These are phyloP conservation scores for Hormaphis cornu DNA, from an alignment of 1,140 invertebrate genomes.

Conservation along the genomic window DNA sequence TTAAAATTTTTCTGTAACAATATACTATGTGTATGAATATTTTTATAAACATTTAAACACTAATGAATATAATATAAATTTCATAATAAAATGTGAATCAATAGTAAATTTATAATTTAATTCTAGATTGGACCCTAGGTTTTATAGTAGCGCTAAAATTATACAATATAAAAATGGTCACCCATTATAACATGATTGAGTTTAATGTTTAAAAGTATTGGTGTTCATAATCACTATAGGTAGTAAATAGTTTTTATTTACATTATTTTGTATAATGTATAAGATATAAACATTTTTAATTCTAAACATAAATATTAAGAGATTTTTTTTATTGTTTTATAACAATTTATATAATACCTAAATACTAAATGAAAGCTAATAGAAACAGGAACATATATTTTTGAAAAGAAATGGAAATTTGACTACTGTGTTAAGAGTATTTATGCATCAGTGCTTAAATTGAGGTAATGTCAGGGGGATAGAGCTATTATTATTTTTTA, in stretches of 20 bases:
- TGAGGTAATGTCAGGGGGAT: too few species aligned
- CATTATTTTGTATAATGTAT: not conserved
- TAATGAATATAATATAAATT: slow-evolving; percentile 3
- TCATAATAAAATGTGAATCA: not conserved
- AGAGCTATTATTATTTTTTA: too few species aligned
- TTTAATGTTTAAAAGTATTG: slow-evolving; percentile 1
- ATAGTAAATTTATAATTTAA: slow-evolving; percentile 1
- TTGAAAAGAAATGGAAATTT: too few species aligned
- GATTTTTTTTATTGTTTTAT: too few species aligned
- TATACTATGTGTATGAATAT: not conserved
- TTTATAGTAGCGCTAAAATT: not conserved
- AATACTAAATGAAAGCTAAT: not conserved
- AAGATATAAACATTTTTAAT: not conserved
- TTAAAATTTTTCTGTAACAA: not conserved
- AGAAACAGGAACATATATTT: not conserved
- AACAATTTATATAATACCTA: too few species aligned
- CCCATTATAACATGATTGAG: not conserved
- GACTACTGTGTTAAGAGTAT: too few species aligned
- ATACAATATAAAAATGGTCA: not conserved
- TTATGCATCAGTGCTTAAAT: too few species aligned
- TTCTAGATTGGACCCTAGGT: slow-evolving; percentile 20
- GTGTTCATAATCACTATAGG: slow-evolving; percentile 11
- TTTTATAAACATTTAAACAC: not conserved
- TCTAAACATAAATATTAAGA: not conserved
- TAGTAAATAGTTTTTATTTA: not conserved